These are phyloP conservation scores for Leucoraja erinaceus DNA, from an alignment of 2,113 vertebrate species.

Conservation along the genomic window DNA sequence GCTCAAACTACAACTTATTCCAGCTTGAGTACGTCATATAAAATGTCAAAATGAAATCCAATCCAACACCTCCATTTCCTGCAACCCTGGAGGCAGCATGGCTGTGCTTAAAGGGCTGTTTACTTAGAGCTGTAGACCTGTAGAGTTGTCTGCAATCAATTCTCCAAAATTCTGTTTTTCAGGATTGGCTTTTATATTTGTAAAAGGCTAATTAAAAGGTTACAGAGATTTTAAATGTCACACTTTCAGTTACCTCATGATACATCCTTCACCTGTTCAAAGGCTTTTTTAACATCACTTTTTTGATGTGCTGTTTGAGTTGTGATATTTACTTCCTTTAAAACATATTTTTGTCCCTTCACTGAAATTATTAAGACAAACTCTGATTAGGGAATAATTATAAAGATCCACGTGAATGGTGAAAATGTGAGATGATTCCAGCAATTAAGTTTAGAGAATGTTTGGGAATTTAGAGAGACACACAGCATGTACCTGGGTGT, in stretches of 20 bases:
- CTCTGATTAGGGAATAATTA: background rate
- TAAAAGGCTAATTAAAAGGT: conserved; percentile 25
- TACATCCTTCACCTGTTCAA: background rate
- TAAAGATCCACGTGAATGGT: background rate
- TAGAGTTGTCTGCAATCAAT: background rate
- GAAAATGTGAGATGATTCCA: background rate
- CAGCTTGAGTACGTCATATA: background rate
- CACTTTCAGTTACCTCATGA: background rate
- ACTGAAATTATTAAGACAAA: background rate
- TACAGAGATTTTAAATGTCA: conserved; percentile 29
- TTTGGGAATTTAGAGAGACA: no score
- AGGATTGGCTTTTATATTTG: background rate
- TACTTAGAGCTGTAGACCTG: background rate
- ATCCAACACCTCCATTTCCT: background rate
- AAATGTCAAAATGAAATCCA: conserved; percentile 26
- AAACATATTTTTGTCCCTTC: background rate
- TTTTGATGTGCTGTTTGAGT: background rate
- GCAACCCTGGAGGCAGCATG: background rate
- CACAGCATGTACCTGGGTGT: no score
- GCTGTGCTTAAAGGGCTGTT: background rate
- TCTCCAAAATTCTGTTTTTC: background rate
- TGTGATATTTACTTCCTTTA: background rate
- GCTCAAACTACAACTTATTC: background rate
- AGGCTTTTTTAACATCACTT: background rate
- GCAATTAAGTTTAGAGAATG: no score